Evolutionary conservation across 2,888 invertebrate species (phyloP).

Genomic region (Timandra comae): DNA sequence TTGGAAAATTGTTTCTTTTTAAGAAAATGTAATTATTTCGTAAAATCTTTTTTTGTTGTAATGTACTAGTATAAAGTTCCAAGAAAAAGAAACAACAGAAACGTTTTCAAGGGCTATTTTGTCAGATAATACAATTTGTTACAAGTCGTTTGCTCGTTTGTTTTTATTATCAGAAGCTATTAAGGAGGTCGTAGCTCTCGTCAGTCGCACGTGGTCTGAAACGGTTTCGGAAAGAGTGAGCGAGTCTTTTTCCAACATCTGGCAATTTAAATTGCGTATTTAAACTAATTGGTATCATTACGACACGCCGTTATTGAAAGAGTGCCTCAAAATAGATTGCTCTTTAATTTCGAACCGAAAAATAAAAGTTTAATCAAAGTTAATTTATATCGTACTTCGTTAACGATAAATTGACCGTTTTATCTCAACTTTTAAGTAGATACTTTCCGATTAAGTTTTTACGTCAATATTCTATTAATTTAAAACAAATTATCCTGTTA

Average conservation of each 20-base stretch:
- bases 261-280: constrained; percentile 54
- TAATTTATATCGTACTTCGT: too few species aligned
- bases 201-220: constrained; percentile 34
- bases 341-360: constrained; percentile 30
- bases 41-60: too few species aligned
- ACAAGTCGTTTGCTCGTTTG: constrained; percentile 59
- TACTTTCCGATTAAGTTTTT: too few species aligned
- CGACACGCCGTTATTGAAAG: constrained; percentile 38
- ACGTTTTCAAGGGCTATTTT: constrained; percentile 51
- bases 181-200: constrained; percentile 38
- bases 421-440: too few species aligned
- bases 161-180: constrained; percentile 59
- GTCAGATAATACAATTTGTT: constrained; percentile 61
- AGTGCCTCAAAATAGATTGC: constrained; percentile 36
- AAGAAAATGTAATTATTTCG: too few species aligned
- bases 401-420: too few species aligned
- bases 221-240: constrained; percentile 29
- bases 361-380: constrained; percentile 28
- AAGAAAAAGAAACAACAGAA: constrained; percentile 15
- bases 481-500: too few species aligned
- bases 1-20: too few species aligned
- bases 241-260: constrained; percentile 39
- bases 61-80: too few species aligned
- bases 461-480: too few species aligned
- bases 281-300: constrained; percentile 53